Evolutionary conservation across 2,113 vertebrate species (phyloP), one percentile per base, ranked within the genome.

Genomic region (Toxotes jaculatrix): DNA sequence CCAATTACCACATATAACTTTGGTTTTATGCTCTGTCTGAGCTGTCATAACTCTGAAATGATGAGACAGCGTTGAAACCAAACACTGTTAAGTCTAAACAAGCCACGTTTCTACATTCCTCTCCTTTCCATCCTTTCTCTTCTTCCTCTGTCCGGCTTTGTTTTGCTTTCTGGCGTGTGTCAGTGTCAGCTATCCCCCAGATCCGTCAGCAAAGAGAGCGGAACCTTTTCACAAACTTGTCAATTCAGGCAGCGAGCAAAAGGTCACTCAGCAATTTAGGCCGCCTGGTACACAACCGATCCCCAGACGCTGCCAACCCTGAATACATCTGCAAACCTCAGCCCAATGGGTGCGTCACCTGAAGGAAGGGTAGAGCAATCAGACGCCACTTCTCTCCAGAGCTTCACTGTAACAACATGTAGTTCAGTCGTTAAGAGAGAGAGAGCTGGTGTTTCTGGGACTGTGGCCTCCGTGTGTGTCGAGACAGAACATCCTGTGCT

Each of bases 171-270:
- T 56, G 45, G 7, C 80, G 60, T 53, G 64, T 53, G 21, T 86
- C 57, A 53, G 51, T 82, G 68, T 85, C 87, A 74, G 57, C 38
- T 55, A 53, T 65, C 65, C 43, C 34, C 6, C 3, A 38, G 45
- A 80, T 77, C 62, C 49, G 73, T 74, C 85, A 70, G 73, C 45
- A 27, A 43, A 68, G 57, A 42, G 61, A 69, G 71, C 74, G 1
- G 72, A 72, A 86, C 85, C 82, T 90, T 92, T 91, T 85, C 87
- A 90, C 79, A 74, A 85, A 75, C 74, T 77, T 73, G 74, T 90
- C 87, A 88, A 78, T 85, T 67, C 70, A 62, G 65, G 36, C 23
- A 17, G 7, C 34, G 11, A 77, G 34, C 40, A 59, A 91, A 93
- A 92, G 91, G 89, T 92, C 87, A 83, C 73, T 17, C 69, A 27